A percentile compares a stretch with the other conserved stretches of the same genome.
These are phyloP conservation scores for Coenobita brevimanus DNA, from an alignment of 1,140 invertebrate genomes.

Conservation along the genomic window DNA sequence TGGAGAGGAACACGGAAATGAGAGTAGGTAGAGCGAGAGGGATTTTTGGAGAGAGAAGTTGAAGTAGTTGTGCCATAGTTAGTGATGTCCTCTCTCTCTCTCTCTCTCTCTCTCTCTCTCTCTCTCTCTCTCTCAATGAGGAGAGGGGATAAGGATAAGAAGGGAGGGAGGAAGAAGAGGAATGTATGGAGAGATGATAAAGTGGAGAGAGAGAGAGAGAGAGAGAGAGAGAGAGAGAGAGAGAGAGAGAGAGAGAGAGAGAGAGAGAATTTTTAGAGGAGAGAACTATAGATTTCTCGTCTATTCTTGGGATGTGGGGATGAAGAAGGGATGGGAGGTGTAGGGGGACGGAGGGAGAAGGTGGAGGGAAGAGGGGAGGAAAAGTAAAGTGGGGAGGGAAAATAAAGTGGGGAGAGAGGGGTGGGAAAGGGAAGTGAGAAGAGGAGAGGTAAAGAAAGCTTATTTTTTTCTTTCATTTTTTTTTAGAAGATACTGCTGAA, in stretches of 20 bases:
- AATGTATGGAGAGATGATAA: too few relatives aligned
- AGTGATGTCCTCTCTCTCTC: too few relatives aligned
- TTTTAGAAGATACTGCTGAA: too few relatives aligned
- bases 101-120: too few relatives aligned
- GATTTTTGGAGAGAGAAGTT: neutral
- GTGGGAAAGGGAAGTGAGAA: neutral
- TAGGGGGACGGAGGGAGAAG: conserved; percentile 9
- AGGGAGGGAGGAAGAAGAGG: too few relatives aligned
- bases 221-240: conserved; percentile 18
- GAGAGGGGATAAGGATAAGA: too few relatives aligned
- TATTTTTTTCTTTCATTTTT: too few relatives aligned
- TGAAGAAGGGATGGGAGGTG: neutral
- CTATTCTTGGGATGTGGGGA: conserved; percentile 9
- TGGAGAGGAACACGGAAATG: neutral
- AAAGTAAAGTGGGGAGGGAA: conserved; percentile 20
- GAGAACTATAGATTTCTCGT: neutral
- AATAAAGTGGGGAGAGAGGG: neutral
- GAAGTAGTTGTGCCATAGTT: neutral
- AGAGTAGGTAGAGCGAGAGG: neutral
- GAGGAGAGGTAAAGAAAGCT: neutral
- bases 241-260: conserved; percentile 20
- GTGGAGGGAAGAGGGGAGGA: conserved; percentile 22
- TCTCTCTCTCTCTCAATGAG: too few relatives aligned
- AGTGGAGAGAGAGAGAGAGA: too few relatives aligned
- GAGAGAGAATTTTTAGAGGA: neutral